These are phyloP conservation scores for Crematogaster levior DNA, from an alignment of 2,888 invertebrate genomes.

Conservation along the genomic window DNA sequence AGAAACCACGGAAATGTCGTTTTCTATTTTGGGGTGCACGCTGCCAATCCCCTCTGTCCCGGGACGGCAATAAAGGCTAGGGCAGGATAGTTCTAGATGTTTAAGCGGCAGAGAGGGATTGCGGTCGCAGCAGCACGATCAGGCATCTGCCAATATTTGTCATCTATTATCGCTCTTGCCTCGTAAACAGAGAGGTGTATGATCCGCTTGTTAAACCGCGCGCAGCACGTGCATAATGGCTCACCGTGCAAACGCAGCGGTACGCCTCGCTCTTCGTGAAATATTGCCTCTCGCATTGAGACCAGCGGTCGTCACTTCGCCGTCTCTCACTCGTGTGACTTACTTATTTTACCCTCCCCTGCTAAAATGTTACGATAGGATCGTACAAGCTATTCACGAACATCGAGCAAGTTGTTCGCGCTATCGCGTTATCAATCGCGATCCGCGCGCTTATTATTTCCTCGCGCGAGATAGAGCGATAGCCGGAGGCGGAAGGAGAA, in stretches of 20 bases:
- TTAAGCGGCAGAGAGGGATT: constrained; percentile 34
- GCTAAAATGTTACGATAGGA: constrained; percentile 1
- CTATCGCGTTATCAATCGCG: constrained; percentile 33
- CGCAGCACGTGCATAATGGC: constrained; percentile 58
- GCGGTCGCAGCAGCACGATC: constrained; percentile 59
- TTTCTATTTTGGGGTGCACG: constrained; percentile 75
- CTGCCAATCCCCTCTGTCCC: constrained; percentile 48
- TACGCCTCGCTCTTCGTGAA: neutral
- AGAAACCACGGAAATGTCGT: constrained; percentile 76
- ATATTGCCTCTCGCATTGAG: constrained; percentile 10
- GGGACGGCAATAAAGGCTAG: constrained; percentile 65
- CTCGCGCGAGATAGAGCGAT: constrained; percentile 30
- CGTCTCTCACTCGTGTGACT: neutral
- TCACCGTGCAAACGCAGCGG: constrained; percentile 7
- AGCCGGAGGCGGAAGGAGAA: constrained; percentile 52
- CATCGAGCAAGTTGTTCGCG: constrained; percentile 11
- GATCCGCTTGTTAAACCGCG: constrained; percentile 77
- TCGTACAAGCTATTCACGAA: neutral
- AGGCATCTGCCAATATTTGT: constrained; percentile 86
- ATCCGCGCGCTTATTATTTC: constrained; percentile 17
- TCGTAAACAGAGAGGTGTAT: constrained; percentile 80
- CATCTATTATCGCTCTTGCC: constrained; percentile 83
- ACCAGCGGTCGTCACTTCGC: neutral
- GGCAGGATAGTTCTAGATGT: constrained; percentile 46
- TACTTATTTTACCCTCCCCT: neutral